Conservation (phyloP, 2,113 vertebrate genomes). For the Tyrannus savana region DNA sequence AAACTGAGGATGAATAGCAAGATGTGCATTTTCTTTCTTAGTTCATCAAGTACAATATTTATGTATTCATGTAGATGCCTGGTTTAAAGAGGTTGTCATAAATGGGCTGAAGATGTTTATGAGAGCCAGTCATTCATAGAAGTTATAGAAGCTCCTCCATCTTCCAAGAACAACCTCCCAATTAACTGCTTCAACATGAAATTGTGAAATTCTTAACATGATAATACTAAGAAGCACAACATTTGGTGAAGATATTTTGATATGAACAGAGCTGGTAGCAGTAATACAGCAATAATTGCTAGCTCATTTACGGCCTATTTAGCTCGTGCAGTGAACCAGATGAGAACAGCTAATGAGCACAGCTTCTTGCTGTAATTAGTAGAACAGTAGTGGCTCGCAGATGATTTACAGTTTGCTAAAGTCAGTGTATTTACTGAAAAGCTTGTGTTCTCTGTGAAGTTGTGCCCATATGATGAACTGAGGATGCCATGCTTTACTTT, state of each 20-base stretch:
- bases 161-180: constrained; percentile 80
- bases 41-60: neutral
- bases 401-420: constrained; percentile 88
- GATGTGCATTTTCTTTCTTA: neutral
- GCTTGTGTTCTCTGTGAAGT: constrained; percentile 72
- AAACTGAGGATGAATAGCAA: neutral
- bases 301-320: constrained; percentile 94
- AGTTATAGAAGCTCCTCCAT: constrained; percentile 63
- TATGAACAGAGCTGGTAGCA: constrained; percentile 80
- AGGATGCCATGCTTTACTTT: constrained; percentile 65
- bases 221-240: constrained; percentile 85
- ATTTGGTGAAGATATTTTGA: constrained; percentile 89
- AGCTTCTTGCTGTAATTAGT: constrained; percentile 94
- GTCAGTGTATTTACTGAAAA: constrained; percentile 76
- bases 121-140: constrained; percentile 60
- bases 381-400: constrained; percentile 86
- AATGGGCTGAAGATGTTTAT: constrained; percentile 64
- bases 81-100: constrained; percentile 58
- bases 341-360: constrained; percentile 94
- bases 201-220: constrained; percentile 84
- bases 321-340: constrained; percentile 92
- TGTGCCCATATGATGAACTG: constrained; percentile 61
- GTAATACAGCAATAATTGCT: constrained; percentile 91
- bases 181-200: constrained; percentile 83
- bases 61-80: neutral